Evolutionary conservation across 2,888 invertebrate species (phyloP), one percentile per base, ranked within the genome.

Genomic region (Antheraea yamamai): DNA sequence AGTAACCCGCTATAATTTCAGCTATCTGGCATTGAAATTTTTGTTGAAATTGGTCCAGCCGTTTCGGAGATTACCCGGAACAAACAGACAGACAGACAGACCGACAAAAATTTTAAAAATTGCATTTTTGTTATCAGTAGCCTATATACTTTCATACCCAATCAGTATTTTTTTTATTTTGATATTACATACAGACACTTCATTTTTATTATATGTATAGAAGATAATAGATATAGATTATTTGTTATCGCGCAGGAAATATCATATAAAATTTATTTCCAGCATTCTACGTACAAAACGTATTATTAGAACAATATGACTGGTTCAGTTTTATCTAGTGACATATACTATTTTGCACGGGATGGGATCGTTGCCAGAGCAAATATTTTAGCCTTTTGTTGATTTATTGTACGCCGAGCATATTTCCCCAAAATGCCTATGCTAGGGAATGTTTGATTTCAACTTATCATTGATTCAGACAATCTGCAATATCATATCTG

Each of bases 311-410:
- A 75, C 61, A 72, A 75, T 72, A 71, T 61, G 39, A 58, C 35
- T 39, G 26, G 26, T n/a, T 61, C n/a, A 72, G 61, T 55, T 61
- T 61, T 75, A 75, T 72, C 74, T 74, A 71, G 58, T 35, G 58
- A 51, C 26, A 72, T 74, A 70, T 23, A 75, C 47, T 72, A 47
- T 58, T 30, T 30, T 20, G 52, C 47, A 72, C 72, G 51, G 47
- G 47, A 75, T 74, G 64, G 73, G 73, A 75, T 73, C 73, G 73
- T 55, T 61, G 72, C 74, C 74, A 74, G 75, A 55, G 72, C 72
- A 76, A 78, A 78, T 75, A 78, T 76, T 76, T 74, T 68, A 66
- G 61, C 73, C 72, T 73, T 75, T 74, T 76, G 75, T 78, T 74
- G 75, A 72, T 74, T 72, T 70, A 76, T 75, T 74, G 76, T 76